Evolutionary conservation across 2,888 invertebrate genomes (phyloP).

Genomic region (Capitulum mitella): DNA sequence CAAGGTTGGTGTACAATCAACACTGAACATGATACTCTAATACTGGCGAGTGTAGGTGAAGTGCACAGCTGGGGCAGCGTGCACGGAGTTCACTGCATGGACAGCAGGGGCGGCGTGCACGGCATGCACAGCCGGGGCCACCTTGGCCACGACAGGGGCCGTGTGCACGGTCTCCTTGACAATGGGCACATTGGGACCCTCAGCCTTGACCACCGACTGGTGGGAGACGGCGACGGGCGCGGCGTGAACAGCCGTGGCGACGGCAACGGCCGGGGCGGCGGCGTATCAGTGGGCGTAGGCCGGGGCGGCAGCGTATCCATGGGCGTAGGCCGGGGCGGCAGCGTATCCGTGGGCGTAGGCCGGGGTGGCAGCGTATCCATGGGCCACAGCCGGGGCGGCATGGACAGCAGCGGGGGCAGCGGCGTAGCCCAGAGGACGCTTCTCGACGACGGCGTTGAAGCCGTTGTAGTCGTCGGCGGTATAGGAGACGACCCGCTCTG

Average conservation of each 20-base stretch:
- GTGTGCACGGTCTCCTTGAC: slow-evolving; percentile 1
- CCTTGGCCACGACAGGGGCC: not conserved
- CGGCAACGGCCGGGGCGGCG: slow-evolving; percentile 22
- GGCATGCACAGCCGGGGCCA: not conserved
- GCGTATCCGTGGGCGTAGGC: not conserved
- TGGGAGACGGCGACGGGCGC: not conserved
- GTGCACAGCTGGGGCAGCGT: too few relatives aligned
- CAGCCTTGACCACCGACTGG: not conserved
- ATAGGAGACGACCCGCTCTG: slow-evolving; percentile 32
- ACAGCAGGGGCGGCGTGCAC: not conserved
- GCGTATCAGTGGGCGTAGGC: not conserved
- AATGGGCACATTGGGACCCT: not conserved
- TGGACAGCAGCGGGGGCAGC: slow-evolving; percentile 32
- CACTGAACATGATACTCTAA: too few relatives aligned
- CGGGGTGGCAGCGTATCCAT: slow-evolving; percentile 4
- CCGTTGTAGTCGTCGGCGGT: slow-evolving; percentile 34
- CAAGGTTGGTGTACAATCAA: too few relatives aligned
- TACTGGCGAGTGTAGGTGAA: too few relatives aligned
- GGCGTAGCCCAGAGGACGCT: slow-evolving; percentile 35
- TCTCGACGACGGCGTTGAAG: slow-evolving; percentile 37
- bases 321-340: slow-evolving; percentile 21
- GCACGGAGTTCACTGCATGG: not conserved
- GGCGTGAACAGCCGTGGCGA: not conserved
- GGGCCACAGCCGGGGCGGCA: not conserved
- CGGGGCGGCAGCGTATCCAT: slow-evolving; percentile 11